phyloP scores from a whole-genome alignment of 2,113 vertebrate genomes.

The Bombycilla garrulus region DNA sequence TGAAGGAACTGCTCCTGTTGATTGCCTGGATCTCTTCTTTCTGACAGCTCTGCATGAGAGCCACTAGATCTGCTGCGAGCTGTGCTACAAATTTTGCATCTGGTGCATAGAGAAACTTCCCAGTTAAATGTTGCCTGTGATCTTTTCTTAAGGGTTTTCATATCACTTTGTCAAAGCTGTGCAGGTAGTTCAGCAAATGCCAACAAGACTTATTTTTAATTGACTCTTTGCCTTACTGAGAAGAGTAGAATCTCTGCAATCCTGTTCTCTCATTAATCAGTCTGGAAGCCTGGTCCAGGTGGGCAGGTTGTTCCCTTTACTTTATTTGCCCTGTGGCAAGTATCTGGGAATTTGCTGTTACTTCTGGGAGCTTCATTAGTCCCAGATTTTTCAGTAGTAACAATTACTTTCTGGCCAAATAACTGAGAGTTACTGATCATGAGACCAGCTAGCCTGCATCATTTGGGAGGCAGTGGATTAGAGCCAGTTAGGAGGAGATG shows the following conservation, averaged over 20 bases:
- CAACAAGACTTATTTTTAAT: background rate
- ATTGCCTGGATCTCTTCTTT: background rate
- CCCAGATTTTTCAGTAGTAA: background rate
- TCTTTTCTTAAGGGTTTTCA: background rate
- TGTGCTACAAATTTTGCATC: background rate
- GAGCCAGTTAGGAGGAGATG: background rate
- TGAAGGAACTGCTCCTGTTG: background rate
- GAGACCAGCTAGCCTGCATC: background rate
- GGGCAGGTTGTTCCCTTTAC: background rate
- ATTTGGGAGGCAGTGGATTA: background rate
- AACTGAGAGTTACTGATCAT: background rate
- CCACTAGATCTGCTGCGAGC: background rate
- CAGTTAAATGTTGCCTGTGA: background rate
- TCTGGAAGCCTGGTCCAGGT: background rate
- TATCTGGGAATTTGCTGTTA: background rate
- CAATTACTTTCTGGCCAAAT: background rate
- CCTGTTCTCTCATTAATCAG: background rate
- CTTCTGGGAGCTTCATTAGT: background rate
- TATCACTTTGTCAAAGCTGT: background rate
- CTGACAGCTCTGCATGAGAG: background rate
- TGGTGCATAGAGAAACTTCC: background rate
- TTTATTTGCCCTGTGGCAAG: background rate
- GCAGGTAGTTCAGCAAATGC: background rate
- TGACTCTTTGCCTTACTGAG: background rate
- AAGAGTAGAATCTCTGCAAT: background rate